phyloP scores from a whole-genome alignment of 2,113 vertebrate species.

The Phoxinus phoxinus region DNA sequence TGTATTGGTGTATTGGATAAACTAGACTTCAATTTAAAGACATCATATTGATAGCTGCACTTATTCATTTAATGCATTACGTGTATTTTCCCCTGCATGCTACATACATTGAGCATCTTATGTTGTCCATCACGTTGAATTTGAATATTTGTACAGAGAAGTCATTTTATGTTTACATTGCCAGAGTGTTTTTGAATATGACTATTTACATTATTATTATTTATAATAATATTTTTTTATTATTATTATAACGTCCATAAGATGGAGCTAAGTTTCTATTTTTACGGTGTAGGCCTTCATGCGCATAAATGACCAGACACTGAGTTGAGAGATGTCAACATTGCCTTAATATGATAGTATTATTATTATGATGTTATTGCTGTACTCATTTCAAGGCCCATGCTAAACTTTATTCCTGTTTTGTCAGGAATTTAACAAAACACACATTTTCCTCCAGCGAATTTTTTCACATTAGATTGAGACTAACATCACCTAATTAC shows the following conservation, averaged over 20 bases:
- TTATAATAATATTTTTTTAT: slow-evolving; percentile 14
- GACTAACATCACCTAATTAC: slow-evolving; percentile 33
- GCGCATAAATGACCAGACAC: neutral
- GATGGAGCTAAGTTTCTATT: slow-evolving; percentile 50
- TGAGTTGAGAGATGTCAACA: neutral
- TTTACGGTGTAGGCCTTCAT: neutral
- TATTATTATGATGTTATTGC: neutral
- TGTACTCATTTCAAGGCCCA: neutral
- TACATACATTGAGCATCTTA: neutral
- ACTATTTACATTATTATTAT: neutral
- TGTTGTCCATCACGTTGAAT: neutral
- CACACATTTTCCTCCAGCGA: neutral
- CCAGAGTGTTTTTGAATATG: neutral
- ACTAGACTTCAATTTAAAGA: neutral
- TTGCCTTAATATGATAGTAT: neutral
- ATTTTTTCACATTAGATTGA: slow-evolving; percentile 6
- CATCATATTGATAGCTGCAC: neutral
- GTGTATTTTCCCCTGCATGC: neutral
- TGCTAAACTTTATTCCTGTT: neutral
- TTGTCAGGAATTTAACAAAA: neutral
- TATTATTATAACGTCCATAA: slow-evolving; percentile 48
- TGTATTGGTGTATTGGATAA: neutral
- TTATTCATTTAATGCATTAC: neutral
- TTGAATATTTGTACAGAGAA: neutral
- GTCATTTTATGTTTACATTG: neutral